phyloP scores from a whole-genome alignment of 2,113 vertebrate genomes.

The Tenrec ecaudatus region DNA sequence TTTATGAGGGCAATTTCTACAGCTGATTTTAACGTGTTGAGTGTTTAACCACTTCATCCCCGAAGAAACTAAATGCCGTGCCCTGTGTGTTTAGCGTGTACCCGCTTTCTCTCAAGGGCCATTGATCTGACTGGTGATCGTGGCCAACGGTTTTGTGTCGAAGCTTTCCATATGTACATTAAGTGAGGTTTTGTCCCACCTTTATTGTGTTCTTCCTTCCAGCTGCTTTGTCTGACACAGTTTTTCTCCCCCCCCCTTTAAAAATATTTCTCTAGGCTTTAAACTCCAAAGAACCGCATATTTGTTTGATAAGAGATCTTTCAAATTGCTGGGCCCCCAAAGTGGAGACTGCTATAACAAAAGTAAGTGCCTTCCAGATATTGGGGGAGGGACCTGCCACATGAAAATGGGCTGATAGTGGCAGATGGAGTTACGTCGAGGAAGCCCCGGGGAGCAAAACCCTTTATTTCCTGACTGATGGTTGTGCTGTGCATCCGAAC shows the following conservation, averaged over 20 bases:
- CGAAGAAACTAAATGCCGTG: not conserved
- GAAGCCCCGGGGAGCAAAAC: not conserved
- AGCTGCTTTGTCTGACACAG: conserved; percentile 18
- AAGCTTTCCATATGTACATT: not conserved
- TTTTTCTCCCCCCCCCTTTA: conserved; percentile 39
- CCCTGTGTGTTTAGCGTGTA: not conserved
- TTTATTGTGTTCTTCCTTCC: not conserved
- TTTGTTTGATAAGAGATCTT: conserved; percentile 94
- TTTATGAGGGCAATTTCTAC: not conserved
- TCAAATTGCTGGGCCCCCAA: conserved; percentile 91
- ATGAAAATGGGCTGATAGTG: not conserved
- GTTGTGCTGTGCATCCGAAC: not conserved
- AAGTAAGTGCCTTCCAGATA: conserved; percentile 88
- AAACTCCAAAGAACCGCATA: conserved; percentile 91
- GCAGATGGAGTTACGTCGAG: not conserved
- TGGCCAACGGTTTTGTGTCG: not conserved
- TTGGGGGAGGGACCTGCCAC: not conserved
- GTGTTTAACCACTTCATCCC: not conserved
- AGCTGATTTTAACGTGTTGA: not conserved
- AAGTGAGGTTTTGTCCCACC: not conserved
- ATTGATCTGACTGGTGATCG: not conserved
- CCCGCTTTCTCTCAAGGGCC: not conserved
- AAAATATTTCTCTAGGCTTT: conserved; percentile 87
- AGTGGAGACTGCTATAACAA: conserved; percentile 92
- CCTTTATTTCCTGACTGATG: not conserved